Evolutionary conservation across 2,797 vertebrate genomes (phyloP), one percentile per base, ranked within the genome.

Genomic region (Enteromius mattozi): DNA sequence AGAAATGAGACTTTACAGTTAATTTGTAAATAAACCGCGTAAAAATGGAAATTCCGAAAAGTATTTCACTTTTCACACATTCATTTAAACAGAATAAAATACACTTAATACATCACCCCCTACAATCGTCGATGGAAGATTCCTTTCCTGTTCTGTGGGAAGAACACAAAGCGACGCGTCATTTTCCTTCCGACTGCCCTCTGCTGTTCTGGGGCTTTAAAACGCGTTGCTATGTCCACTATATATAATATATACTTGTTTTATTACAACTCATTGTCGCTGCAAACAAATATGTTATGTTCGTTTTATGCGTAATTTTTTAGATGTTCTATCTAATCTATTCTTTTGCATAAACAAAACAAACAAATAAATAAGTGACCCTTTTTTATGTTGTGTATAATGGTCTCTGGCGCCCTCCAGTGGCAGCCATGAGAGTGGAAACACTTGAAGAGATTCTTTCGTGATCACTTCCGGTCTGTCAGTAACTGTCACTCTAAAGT

Each of bases 21-120:
- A n/a, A 24, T 17, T 66, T 51, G 14, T 27, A 13, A 13, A 0
- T 0, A 0, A 0, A 21, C 1, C 0, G 0, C 0, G 0, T 1
- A 8, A 2, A 1, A 35, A 21, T 3, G 0, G 0, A 7, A 24
- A 24, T 14, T 1, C 16, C 12, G 0, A 42, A 4, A 65, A 47
- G 0, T 2, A 0, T 12, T 45, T 19, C 0, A 19, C 9, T 14
- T 30, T 13, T 47, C 2, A 3, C 17, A 2, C 5, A 14, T 30
- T 0, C 0, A 6, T 21, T 19, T 78, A 14, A 21, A 42, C 1
- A 24, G 0, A 37, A n/a, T 19, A 6, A 42, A 78, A 78, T 30
- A 21, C 0, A 19, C 1, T 6, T 10, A 14, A 35, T 1, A 0
- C 1, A 17, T 12, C 3, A 5, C 37, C 3, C 63, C 35, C 49